Evolutionary conservation across 2,113 vertebrate species (phyloP).

Genomic region (Cryptomyrus ogoouensis): DNA sequence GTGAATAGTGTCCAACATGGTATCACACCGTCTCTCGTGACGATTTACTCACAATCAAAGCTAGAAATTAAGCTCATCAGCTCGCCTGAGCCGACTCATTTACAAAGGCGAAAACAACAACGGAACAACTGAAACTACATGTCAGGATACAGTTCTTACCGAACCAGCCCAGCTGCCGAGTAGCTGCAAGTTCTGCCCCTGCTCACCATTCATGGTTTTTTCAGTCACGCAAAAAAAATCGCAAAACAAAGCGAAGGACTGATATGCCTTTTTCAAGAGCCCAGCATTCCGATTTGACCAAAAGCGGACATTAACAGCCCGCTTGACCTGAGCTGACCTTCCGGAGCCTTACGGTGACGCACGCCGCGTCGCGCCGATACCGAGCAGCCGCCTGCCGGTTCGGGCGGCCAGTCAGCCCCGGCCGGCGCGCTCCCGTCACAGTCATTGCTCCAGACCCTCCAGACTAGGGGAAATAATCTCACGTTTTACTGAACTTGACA

Average conservation of each 20-base stretch:
- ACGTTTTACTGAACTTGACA: neutral
- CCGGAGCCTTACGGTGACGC: conserved; percentile 27
- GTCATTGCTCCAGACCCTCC: neutral
- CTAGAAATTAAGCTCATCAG: neutral
- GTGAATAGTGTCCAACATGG: neutral
- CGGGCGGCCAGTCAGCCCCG: too few relatives aligned
- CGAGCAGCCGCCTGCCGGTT: too few relatives aligned
- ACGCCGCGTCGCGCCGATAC: conserved; percentile 6
- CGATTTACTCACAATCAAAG: neutral
- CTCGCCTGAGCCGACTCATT: neutral
- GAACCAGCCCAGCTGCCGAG: neutral
- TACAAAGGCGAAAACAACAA: neutral
- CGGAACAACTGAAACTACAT: neutral
- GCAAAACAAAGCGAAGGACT: neutral
- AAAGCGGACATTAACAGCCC: conserved; percentile 53
- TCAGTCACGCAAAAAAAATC: neutral
- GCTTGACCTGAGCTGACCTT: conserved; percentile 52
- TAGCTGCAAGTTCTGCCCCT: neutral
- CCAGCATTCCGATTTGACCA: conserved; percentile 30
- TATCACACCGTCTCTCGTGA: neutral
- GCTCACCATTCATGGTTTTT: conserved; percentile 6
- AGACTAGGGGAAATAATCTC: neutral
- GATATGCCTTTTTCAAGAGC: neutral
- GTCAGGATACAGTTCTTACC: neutral
- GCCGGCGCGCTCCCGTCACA: neutral